Evolutionary conservation across 2,888 invertebrate species (phyloP).

Genomic region (Eupithecia exiguata): DNA sequence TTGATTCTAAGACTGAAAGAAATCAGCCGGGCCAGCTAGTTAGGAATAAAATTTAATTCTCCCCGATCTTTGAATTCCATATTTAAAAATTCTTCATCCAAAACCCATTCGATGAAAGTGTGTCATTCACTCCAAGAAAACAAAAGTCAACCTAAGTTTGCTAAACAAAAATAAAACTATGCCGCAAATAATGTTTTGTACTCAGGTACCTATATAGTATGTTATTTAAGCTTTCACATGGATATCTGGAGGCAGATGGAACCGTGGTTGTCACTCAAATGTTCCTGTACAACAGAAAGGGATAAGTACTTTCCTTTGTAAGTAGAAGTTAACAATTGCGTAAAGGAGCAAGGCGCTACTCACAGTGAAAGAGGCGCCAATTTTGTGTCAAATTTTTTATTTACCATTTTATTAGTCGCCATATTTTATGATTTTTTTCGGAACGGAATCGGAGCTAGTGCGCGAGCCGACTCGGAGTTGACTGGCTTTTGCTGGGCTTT

Average conservation of each 20-base stretch:
- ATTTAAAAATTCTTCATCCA: background rate
- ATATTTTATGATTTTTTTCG: too few relatives aligned
- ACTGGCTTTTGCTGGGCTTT: too few relatives aligned
- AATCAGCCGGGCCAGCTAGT: too few relatives aligned
- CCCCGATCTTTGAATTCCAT: background rate
- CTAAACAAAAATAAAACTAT: slow-evolving; percentile 5
- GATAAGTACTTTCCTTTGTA: background rate
- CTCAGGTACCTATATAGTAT: background rate
- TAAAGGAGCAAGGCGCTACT: slow-evolving; percentile 10
- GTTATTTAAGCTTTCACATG: slow-evolving; percentile 1
- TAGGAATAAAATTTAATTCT: background rate
- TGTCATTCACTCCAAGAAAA: background rate
- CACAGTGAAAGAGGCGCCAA: slow-evolving; percentile 7
- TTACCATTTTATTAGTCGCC: too few relatives aligned
- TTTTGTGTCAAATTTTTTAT: background rate
- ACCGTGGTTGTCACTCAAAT: slow-evolving; percentile 39
- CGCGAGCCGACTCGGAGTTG: too few relatives aligned
- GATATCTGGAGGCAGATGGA: slow-evolving; percentile 2
- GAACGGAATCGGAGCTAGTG: too few relatives aligned
- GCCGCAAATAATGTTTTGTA: background rate
- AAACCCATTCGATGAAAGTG: background rate
- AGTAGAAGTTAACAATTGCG: slow-evolving; percentile 4
- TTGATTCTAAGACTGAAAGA: too few relatives aligned
- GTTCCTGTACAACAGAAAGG: slow-evolving; percentile 24
- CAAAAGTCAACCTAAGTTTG: background rate